Percentiles rank a stretch among this genome's conserved stretches.
These are phyloP conservation scores for Amphipyra tragopoginis DNA, from an alignment of 2,888 invertebrate species.

Conservation along the genomic window DNA sequence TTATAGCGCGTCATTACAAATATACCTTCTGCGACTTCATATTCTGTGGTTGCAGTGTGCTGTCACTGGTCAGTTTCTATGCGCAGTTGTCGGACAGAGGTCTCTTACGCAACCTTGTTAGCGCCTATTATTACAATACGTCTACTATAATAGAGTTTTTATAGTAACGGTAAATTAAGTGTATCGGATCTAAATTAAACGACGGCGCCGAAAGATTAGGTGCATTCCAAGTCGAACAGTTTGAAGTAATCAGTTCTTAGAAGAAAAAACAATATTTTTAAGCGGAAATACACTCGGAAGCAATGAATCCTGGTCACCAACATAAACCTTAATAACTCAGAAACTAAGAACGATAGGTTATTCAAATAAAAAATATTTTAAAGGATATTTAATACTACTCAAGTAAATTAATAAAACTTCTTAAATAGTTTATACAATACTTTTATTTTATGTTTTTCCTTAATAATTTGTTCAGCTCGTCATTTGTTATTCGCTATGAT, in stretches of 20 bases:
- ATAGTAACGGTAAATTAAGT: constrained; percentile 43
- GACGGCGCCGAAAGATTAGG: constrained; percentile 44
- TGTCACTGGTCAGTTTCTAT: neutral
- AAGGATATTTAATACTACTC: too few species aligned
- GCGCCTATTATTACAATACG: constrained; percentile 32
- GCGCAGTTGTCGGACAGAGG: neutral
- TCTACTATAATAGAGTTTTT: constrained; percentile 45
- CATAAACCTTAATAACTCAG: too few species aligned
- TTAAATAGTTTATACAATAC: too few species aligned
- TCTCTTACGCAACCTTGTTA: constrained; percentile 40
- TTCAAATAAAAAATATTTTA: too few species aligned
- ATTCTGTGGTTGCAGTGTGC: constrained; percentile 2
- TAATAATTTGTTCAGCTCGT: constrained; percentile 23
- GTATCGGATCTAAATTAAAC: constrained; percentile 40
- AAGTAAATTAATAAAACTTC: too few species aligned
- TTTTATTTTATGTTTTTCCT: too few species aligned
- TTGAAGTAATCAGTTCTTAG: neutral
- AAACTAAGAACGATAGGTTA: too few species aligned
- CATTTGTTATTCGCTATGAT: constrained; percentile 7
- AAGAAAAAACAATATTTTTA: too few species aligned
- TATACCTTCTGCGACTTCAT: neutral
- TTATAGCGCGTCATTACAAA: neutral
- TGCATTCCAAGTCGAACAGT: constrained; percentile 33
- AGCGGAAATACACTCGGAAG: too few species aligned
- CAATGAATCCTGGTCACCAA: too few species aligned